A percentile compares a stretch with the other conserved stretches of the same genome.
These are phyloP conservation scores for Stomatorhinus ivindoensis DNA, from an alignment of 2,113 vertebrate genomes.

Conservation along the genomic window DNA sequence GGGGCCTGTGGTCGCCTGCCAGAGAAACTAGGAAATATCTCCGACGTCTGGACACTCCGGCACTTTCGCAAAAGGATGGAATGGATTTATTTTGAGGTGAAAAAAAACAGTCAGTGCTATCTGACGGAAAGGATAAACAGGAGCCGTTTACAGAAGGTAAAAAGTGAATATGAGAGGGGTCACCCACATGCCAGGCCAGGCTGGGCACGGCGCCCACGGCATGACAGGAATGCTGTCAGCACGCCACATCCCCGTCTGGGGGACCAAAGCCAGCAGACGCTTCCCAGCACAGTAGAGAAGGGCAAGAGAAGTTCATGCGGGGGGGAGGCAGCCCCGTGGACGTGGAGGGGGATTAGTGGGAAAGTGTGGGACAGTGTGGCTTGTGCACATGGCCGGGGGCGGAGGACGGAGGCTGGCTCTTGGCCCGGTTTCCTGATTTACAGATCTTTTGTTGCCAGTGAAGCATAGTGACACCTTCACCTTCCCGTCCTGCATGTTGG, in stretches of 20 bases:
- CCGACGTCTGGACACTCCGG: background rate
- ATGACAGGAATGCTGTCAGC: background rate
- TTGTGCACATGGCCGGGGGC: background rate
- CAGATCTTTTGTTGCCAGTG: background rate
- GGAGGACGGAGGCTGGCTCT: background rate
- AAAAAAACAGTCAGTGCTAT: background rate
- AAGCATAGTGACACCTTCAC: constrained; percentile 6
- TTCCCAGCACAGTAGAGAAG: background rate
- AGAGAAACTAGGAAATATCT: background rate
- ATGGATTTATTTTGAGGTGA: background rate
- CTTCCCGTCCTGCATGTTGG: background rate
- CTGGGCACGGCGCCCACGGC: background rate
- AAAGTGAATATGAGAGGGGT: background rate
- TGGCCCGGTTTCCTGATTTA: background rate
- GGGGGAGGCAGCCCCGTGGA: background rate
- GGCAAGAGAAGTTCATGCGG: background rate
- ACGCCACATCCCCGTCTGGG: background rate
- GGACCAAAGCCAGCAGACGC: background rate
- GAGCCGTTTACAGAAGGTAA: background rate
- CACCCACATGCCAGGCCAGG: background rate
- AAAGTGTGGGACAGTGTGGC: constrained; percentile 42
- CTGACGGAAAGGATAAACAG: background rate
- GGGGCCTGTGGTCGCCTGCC: background rate
- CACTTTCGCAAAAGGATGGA: background rate
- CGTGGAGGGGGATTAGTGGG: constrained; percentile 26